Conservation (phyloP, 2,888 invertebrate genomes). For the Lydus trimaculatus region DNA sequence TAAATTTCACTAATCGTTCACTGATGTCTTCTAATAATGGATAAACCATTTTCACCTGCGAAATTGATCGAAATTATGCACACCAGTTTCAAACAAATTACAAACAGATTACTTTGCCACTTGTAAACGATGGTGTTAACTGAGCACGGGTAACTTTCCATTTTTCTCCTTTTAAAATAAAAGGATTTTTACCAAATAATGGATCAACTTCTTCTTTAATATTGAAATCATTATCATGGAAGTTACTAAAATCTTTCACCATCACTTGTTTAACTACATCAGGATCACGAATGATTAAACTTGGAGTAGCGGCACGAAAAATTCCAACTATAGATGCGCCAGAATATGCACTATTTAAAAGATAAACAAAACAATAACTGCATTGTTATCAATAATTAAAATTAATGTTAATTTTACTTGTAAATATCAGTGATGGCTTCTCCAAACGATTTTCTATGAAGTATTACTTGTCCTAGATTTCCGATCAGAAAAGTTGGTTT, state of each 20-base stretch:
- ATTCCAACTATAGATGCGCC: conserved; percentile 17
- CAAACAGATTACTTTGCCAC: conserved; percentile 54
- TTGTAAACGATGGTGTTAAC: conserved; percentile 62
- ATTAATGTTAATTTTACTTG: conserved; percentile 34
- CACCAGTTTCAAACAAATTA: too few relatives aligned
- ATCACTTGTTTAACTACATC: conserved; percentile 52
- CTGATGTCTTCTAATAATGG: conserved; percentile 59
- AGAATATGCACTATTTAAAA: conserved; percentile 12
- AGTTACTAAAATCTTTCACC: conserved; percentile 53
- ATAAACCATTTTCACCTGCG: background rate
- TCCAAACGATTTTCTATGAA: conserved; percentile 42
- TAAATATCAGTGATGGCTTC: conserved; percentile 45
- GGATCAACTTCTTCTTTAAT: conserved; percentile 59
- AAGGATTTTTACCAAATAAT: conserved; percentile 61
- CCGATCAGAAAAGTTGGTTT: conserved; percentile 52
- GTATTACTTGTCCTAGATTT: conserved; percentile 36
- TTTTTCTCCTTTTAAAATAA: conserved; percentile 59
- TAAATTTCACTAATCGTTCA: conserved; percentile 55
- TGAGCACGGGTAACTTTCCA: conserved; percentile 63
- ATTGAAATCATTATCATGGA: conserved; percentile 55
- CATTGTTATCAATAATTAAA: background rate
- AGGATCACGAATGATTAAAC: conserved; percentile 51
- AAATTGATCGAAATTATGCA: background rate
- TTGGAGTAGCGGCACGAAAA: conserved; percentile 49
- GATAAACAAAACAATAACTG: background rate